A percentile compares a stretch with the other conserved stretches of the same genome.
Evolutionary conservation across 2,888 invertebrate species (phyloP).

Genomic region (Parnassius mnemosyne): DNA sequence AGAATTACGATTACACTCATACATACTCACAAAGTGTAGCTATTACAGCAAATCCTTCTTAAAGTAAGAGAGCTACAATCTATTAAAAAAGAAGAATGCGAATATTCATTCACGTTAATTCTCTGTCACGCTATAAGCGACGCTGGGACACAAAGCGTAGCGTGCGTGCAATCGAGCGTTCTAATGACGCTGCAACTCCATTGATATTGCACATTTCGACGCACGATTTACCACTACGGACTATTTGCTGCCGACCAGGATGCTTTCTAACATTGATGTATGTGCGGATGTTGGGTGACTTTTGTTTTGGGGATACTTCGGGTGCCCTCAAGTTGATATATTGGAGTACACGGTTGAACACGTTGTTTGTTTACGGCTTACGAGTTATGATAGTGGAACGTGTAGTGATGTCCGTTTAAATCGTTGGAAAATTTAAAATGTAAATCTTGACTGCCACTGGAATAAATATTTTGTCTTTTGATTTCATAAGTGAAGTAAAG

Average conservation of each 20-base stretch:
- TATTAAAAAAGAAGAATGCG: too few species aligned
- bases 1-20: too few species aligned
- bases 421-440: too few species aligned
- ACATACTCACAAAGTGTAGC: too few species aligned
- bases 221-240: constrained; percentile 75
- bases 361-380: constrained; percentile 7
- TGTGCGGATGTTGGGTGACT: constrained; percentile 39
- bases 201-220: constrained; percentile 67
- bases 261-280: constrained; percentile 41
- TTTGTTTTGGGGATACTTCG: constrained; percentile 37
- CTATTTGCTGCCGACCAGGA: constrained; percentile 69
- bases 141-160: constrained; percentile 25
- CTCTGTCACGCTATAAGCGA: constrained; percentile 2
- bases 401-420: background rate
- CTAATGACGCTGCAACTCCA: constrained; percentile 64
- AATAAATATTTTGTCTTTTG: too few species aligned
- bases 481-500: too few species aligned
- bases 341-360: constrained; percentile 16
- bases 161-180: constrained; percentile 61
- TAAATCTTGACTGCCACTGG: too few species aligned
- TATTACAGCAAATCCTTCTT: too few species aligned
- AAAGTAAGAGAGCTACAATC: too few species aligned
- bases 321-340: constrained; percentile 32
- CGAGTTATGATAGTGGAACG: constrained; percentile 3
- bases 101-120: background rate